Evolutionary conservation across 2,113 vertebrate species (phyloP).

Genomic region (Lipophrys pholis): DNA sequence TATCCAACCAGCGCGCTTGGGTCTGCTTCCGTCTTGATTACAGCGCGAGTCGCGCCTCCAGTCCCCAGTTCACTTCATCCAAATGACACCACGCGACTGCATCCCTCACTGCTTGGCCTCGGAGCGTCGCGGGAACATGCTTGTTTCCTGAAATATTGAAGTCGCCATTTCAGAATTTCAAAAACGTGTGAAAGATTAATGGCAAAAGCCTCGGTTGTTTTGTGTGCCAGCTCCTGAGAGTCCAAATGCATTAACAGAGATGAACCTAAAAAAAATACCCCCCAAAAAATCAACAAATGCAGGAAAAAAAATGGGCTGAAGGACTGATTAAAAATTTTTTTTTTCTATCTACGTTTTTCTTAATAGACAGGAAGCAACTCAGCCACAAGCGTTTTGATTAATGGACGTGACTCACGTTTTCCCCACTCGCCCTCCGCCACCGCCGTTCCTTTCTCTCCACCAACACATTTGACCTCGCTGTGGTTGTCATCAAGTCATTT

Average conservation of each 20-base stretch:
- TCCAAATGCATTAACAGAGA: neutral
- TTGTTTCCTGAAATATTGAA: neutral
- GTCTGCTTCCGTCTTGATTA: conserved; percentile 43
- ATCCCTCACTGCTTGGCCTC: conserved; percentile 4
- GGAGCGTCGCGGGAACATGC: neutral
- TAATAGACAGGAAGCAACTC: conserved; percentile 51
- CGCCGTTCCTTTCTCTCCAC: conserved; percentile 63
- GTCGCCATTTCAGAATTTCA: neutral
- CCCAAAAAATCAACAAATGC: too few species aligned
- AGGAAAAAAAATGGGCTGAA: conserved; percentile 11
- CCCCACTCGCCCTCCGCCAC: conserved; percentile 60
- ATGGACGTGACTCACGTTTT: conserved; percentile 69
- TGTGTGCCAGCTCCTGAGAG: neutral
- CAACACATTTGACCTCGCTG: conserved; percentile 58
- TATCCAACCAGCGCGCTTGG: conserved; percentile 31
- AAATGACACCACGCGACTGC: conserved; percentile 18
- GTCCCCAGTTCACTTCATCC: conserved; percentile 17
- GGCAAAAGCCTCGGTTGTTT: neutral
- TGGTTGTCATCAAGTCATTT: conserved; percentile 32
- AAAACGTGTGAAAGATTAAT: neutral
- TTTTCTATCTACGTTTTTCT: conserved; percentile 37
- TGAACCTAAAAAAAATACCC: neutral
- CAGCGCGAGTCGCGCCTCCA: conserved; percentile 11
- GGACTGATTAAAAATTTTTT: neutral
- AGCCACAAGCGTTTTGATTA: conserved; percentile 59